These are phyloP conservation scores for Neoarius graeffei DNA, from an alignment of 2,113 vertebrate genomes.

Conservation along the genomic window DNA sequence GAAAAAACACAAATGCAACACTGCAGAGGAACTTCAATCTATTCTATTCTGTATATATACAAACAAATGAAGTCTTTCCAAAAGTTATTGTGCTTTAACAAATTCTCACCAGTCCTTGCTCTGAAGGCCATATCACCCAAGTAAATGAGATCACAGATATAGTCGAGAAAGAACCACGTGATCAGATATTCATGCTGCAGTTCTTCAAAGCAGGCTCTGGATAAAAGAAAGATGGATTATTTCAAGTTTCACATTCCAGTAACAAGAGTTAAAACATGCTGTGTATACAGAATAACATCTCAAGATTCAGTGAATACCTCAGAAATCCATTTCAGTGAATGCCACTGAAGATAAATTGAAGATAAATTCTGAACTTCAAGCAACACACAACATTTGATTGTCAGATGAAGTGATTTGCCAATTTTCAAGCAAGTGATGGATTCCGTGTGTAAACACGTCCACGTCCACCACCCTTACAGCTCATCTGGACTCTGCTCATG, in stretches of 20 bases:
- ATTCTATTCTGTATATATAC: not conserved
- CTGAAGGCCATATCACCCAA: constrained; percentile 87
- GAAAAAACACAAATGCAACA: not conserved
- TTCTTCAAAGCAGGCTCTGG: constrained; percentile 95
- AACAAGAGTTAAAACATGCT: not conserved
- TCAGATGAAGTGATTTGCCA: not conserved
- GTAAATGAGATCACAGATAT: constrained; percentile 84
- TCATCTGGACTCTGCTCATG: not conserved
- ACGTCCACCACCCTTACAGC: not conserved
- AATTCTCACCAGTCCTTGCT: constrained; percentile 84
- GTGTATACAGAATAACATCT: not conserved
- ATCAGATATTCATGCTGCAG: constrained; percentile 83
- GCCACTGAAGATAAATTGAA: not conserved
- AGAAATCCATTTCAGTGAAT: not conserved
- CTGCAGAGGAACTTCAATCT: not conserved
- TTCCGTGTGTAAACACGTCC: not conserved
- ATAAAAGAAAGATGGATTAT: constrained; percentile 5
- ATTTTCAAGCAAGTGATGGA: not conserved
- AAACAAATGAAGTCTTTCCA: not conserved
- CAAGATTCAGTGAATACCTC: not conserved
- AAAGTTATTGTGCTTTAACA: not conserved
- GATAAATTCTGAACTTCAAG: not conserved
- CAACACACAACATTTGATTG: not conserved
- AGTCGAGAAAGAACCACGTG: constrained; percentile 87
- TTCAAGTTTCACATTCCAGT: not conserved